A percentile compares a stretch with the other conserved stretches of the same genome.
Evolutionary conservation across 2,888 invertebrate genomes (phyloP).

Genomic region (Lymantria monacha): DNA sequence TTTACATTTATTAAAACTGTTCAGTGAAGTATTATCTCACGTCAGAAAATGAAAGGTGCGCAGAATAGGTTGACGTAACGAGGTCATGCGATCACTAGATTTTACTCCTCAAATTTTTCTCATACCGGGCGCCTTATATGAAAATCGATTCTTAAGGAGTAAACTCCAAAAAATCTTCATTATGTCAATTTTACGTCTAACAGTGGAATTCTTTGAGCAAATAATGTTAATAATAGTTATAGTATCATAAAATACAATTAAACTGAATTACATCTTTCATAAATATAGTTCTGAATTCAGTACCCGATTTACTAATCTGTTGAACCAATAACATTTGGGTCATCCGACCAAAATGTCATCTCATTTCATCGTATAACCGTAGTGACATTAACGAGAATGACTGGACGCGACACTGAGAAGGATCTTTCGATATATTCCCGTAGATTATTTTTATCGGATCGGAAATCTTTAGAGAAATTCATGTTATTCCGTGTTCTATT

Average conservation of each 20-base stretch:
- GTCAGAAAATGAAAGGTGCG: too few species aligned
- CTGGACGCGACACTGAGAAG: constrained; percentile 20
- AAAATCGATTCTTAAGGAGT: too few species aligned
- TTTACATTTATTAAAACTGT: too few species aligned
- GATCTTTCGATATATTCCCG: constrained; percentile 14
- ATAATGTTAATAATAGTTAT: too few species aligned
- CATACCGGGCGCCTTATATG: too few species aligned
- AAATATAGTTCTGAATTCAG: neutral
- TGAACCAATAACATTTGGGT: constrained; percentile 33
- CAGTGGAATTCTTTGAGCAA: too few species aligned
- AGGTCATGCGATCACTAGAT: too few species aligned
- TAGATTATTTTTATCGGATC: constrained; percentile 21
- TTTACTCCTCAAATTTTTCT: too few species aligned
- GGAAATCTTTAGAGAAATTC: neutral
- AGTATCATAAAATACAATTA: neutral
- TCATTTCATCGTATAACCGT: constrained; percentile 39
- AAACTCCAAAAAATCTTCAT: too few species aligned
- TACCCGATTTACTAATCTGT: constrained; percentile 21
- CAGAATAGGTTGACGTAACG: too few species aligned
- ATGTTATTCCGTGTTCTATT: neutral
- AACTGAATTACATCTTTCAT: neutral
- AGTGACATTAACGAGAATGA: constrained; percentile 37
- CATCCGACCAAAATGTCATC: constrained; percentile 43
- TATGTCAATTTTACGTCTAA: too few species aligned
- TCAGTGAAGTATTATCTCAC: too few species aligned